A percentile compares a stretch with the other conserved stretches of the same genome.
These are phyloP conservation scores for Pedetes capensis DNA, from an alignment of 2,113 vertebrate species.

Conservation along the genomic window DNA sequence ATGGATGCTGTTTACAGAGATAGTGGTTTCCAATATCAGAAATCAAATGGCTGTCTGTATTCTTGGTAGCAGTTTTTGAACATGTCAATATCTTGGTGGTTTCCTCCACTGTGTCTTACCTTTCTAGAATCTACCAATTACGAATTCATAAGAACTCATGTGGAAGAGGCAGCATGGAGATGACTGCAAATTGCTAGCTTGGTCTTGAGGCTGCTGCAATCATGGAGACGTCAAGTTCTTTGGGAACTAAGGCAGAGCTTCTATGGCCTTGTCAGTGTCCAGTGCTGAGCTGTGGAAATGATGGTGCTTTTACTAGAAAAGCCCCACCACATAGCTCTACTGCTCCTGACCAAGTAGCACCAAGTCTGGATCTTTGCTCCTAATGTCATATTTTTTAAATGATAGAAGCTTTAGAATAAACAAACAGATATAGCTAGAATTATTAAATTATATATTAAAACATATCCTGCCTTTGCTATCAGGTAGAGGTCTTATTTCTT, in stretches of 20 bases:
- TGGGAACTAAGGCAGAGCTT: background rate
- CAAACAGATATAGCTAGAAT: background rate
- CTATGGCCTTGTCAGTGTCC: background rate
- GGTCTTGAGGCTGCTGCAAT: background rate
- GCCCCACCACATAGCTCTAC: background rate
- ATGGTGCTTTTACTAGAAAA: background rate
- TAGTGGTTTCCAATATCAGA: background rate
- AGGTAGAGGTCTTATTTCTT: background rate
- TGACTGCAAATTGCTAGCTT: background rate
- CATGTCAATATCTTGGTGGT: background rate
- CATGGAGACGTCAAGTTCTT: background rate
- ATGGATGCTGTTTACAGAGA: background rate
- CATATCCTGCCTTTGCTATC: background rate
- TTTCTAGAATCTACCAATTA: no score
- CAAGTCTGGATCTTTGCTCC: background rate
- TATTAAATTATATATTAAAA: background rate
- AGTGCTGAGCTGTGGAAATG: background rate
- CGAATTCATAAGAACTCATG: background rate
- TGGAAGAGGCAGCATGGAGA: background rate
- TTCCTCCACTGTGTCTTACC: background rate
- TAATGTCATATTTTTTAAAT: background rate
- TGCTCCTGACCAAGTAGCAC: background rate
- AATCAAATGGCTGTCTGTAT: background rate
- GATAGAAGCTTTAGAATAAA: background rate
- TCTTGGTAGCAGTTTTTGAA: background rate